phyloP scores from a whole-genome alignment of 2,888 invertebrate genomes.

The Drosophila monieri region DNA sequence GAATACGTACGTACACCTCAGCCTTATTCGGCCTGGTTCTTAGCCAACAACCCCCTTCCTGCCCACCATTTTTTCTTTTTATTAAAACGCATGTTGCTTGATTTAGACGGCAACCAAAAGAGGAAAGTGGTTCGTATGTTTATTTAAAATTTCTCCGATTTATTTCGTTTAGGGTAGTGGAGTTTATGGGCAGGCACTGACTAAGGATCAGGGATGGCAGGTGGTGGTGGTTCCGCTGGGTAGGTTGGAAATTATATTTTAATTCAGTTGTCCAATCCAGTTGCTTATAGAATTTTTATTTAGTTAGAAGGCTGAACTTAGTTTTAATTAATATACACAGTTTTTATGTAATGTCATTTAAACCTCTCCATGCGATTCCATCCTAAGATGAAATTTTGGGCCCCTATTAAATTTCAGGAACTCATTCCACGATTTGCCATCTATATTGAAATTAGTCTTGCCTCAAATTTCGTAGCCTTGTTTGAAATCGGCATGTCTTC shows the following conservation, averaged over 20 bases:
- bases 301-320: not conserved
- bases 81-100: conserved; percentile 59
- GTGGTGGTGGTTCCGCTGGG: conserved; percentile 11
- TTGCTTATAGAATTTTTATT: conserved; percentile 32
- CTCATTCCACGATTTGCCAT: too few species aligned
- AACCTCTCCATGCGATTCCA: too few species aligned
- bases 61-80: conserved; percentile 47
- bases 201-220: conserved; percentile 11
- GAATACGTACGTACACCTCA: too few species aligned
- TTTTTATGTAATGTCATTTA: too few species aligned
- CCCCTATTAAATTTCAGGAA: too few species aligned
- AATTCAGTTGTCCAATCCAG: conserved; percentile 59
- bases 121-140: conserved; percentile 53
- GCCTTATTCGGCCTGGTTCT: not conserved
- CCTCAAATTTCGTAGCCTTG: not conserved
- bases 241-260: conserved; percentile 58
- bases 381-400: too few species aligned
- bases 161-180: conserved; percentile 27
- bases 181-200: conserved; percentile 10
- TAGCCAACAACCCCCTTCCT: not conserved
- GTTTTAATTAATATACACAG: not conserved
- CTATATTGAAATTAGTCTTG: not conserved
- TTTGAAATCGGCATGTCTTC: not conserved
- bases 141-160: conserved; percentile 65
- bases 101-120: conserved; percentile 51